Percentiles rank a stretch among this genome's conserved stretches.
Evolutionary conservation across 2,888 invertebrate species (phyloP).

Genomic region (Entomobrya proxima): DNA sequence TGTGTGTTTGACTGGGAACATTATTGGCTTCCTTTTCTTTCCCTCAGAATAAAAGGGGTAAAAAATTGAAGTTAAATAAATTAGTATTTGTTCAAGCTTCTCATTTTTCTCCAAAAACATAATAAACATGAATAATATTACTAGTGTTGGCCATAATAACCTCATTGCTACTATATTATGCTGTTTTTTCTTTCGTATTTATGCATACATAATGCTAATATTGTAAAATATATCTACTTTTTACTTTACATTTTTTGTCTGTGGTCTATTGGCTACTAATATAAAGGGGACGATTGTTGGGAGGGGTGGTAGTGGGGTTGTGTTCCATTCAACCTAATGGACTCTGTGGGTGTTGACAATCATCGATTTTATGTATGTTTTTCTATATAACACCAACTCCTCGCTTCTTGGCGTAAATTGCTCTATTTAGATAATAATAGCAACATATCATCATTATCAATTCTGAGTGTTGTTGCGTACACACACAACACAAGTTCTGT

Average conservation of each 20-base stretch:
- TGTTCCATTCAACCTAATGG: slow-evolving; percentile 63
- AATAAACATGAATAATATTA: neutral
- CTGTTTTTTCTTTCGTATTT: neutral
- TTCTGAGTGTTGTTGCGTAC: slow-evolving; percentile 31
- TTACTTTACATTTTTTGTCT: slow-evolving; percentile 35
- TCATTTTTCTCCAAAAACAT: slow-evolving; percentile 19
- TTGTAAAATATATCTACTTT: slow-evolving; percentile 1
- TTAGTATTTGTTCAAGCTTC: slow-evolving; percentile 64
- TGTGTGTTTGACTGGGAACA: slow-evolving; percentile 3
- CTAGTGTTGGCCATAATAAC: no score
- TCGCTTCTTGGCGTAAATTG: slow-evolving; percentile 56
- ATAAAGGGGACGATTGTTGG: slow-evolving; percentile 60
- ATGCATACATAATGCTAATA: neutral
- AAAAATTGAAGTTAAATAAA: slow-evolving; percentile 59
- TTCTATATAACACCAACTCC: neutral
- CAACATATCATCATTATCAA: slow-evolving; percentile 54
- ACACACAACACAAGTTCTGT: neutral
- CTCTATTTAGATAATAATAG: slow-evolving; percentile 67
- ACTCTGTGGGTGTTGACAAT: slow-evolving; percentile 67
- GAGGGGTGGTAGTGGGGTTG: slow-evolving; percentile 59
- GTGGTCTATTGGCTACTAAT: slow-evolving; percentile 67
- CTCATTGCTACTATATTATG: no score
- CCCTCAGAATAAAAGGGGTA: slow-evolving; percentile 29
- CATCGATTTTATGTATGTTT: slow-evolving; percentile 56
- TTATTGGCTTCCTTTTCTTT: slow-evolving; percentile 36